Percentiles rank a stretch among this genome's conserved stretches.
Conservation (phyloP, 2,888 invertebrate species). For the Chouioia cunea region DNA sequence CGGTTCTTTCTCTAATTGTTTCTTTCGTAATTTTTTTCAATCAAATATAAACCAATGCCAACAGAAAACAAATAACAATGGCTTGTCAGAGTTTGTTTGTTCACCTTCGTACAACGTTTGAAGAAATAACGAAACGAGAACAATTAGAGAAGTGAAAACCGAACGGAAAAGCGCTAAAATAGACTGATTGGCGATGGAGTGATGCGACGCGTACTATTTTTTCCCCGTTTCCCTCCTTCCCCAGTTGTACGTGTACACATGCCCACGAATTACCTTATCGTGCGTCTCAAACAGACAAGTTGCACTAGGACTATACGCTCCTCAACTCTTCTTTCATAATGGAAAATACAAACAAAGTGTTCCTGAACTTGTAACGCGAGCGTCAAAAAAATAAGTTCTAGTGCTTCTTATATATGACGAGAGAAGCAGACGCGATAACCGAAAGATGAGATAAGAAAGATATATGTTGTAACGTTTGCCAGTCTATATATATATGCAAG, state of each 20-base stretch:
- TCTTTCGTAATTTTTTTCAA: conserved; percentile 20
- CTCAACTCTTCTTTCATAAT: conserved; percentile 3
- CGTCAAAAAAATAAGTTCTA: conserved; percentile 23
- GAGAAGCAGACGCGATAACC: conserved; percentile 17
- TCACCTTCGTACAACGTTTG: not conserved
- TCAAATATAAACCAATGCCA: not conserved
- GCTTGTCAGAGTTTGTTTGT: conserved; percentile 19
- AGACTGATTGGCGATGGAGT: conserved; percentile 44
- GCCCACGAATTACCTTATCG: conserved; percentile 9
- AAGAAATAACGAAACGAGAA: conserved; percentile 16
- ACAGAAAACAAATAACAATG: not conserved
- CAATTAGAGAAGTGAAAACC: conserved; percentile 30
- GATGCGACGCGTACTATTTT: conserved; percentile 37
- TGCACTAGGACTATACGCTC: not conserved
- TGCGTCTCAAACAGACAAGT: not conserved
- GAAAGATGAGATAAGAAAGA: conserved; percentile 7
- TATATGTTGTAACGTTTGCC: conserved; percentile 45
- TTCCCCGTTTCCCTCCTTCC: too few relatives aligned
- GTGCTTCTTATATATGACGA: conserved; percentile 18
- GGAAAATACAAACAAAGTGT: conserved; percentile 10
- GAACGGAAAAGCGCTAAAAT: conserved; percentile 22
- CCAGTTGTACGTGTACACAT: conserved; percentile 18
- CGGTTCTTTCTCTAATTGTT: conserved; percentile 38
- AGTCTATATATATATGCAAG: conserved; percentile 39
- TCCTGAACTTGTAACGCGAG: too few relatives aligned